Evolutionary conservation across 2,888 invertebrate species (phyloP).

Genomic region (Halictus ligatus): DNA sequence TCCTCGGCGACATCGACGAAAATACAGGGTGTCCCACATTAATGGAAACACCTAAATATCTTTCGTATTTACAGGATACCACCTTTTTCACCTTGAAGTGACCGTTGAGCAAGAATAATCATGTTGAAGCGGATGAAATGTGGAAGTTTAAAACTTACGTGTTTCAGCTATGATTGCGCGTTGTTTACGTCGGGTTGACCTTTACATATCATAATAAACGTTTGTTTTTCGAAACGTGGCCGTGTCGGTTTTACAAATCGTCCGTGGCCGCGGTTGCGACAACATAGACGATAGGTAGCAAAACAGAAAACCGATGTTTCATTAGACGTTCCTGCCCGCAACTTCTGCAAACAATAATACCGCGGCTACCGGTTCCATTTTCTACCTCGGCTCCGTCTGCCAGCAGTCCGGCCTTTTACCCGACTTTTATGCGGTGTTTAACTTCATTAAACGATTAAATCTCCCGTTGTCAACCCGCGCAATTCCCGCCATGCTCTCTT

Average conservation of each 20-base stretch:
- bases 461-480: constrained; percentile 20
- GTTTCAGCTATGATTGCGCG: too few species aligned
- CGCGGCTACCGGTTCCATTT: constrained; percentile 21
- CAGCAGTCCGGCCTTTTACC: constrained; percentile 17
- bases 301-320: constrained; percentile 36
- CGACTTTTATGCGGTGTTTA: constrained; percentile 55
- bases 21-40: too few species aligned
- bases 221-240: background rate
- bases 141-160: too few species aligned
- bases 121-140: too few species aligned
- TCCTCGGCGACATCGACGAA: background rate
- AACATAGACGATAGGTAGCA: background rate
- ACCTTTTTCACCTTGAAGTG: too few species aligned
- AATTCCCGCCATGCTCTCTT: background rate
- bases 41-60: too few species aligned
- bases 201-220: too few species aligned
- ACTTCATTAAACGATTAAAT: constrained; percentile 67
- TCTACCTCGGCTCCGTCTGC: constrained; percentile 2
- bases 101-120: too few species aligned
- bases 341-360: constrained; percentile 37
- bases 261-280: background rate
- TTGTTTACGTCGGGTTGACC: too few species aligned
- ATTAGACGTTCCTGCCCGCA: constrained; percentile 14
- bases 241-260: constrained; percentile 7
- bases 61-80: too few species aligned